phyloP scores from a whole-genome alignment of 1,140 invertebrate genomes.

The Drosophila kikkawai region DNA sequence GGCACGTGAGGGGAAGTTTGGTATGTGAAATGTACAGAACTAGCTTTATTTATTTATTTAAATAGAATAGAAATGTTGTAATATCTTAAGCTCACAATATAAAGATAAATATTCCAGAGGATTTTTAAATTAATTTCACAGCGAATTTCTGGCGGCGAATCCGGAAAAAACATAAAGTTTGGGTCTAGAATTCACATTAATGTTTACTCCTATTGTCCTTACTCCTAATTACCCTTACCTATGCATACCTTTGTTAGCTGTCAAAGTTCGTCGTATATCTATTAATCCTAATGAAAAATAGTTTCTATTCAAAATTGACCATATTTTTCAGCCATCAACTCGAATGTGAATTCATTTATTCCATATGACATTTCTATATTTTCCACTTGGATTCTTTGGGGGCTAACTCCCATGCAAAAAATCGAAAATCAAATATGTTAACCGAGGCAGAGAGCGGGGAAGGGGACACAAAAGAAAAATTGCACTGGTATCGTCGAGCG shows the following conservation, averaged over 20 bases:
- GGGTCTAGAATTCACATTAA: neutral
- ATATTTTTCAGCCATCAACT: slow-evolving; percentile 25
- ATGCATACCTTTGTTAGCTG: neutral
- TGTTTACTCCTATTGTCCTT: neutral
- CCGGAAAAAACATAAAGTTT: neutral
- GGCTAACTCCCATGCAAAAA: slow-evolving; percentile 25
- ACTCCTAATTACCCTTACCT: fast-evolving
- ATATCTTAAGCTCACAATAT: neutral
- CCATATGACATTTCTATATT: slow-evolving; percentile 41
- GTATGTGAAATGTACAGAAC: neutral
- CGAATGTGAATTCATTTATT: slow-evolving; percentile 41
- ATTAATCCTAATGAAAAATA: slow-evolving; percentile 4
- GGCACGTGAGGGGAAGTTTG: slow-evolving; percentile 1
- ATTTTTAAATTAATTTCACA: neutral
- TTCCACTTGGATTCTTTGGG: slow-evolving; percentile 7
- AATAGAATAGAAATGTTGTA: neutral
- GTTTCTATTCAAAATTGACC: slow-evolving; percentile 9
- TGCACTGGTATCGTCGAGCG: slow-evolving; percentile 38
- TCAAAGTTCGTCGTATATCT: neutral
- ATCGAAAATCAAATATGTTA: slow-evolving; percentile 65
- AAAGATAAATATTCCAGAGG: neutral
- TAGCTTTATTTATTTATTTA: slow-evolving; percentile 3
- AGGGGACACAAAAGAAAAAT: slow-evolving; percentile 22
- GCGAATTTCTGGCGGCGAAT: fast-evolving
- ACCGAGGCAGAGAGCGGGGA: neutral